Base-by-base conservation (phyloP, 2,888 invertebrate genomes). In the Syrphus vitripennis region DNA sequence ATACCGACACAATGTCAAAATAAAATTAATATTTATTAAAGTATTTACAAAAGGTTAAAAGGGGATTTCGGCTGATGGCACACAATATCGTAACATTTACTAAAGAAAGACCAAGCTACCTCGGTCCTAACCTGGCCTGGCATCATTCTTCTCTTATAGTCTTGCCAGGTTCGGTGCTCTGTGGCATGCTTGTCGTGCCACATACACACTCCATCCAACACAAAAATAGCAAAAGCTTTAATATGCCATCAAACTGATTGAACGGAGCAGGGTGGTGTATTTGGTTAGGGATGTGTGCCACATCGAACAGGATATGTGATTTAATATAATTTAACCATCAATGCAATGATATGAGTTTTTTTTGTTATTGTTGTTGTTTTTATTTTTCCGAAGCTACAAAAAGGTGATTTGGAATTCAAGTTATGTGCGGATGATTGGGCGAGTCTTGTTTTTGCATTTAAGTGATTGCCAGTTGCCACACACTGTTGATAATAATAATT, bases 21-120 rank as follows among this genome's bases (percentile, higher is more conserved):
- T 72, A 82, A 86, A 86, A 86, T 86, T 86, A 86, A 86, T 86
- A 86, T 86, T 86, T 86, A 86, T 86, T 86, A 86, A 86, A 82
- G 86, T 81, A 82, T 86, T 82, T 86, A 78, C 86, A 24, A 70
- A n/a, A 82, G 81, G 86, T 86, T 86, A 81, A 82, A 78, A 74
- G 86, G 70, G 82, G 82, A 77, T 86, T 82, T 74, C 63, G 63
- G 59, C 57, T 57, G 63, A 81, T 86, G 74, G 77, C 77, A 81
- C 72, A 86, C 81, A 65, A 77, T 86, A 78, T 86, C 81, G 81
- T 82, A 74, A 77, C 69, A 74, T 69, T 75, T 42, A 45, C 63
- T 19, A 48, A 40, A 31, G 26, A 29, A 53, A 55, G 26, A 31
- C n/a, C n/a, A n/a, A 55, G 31, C 48, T 42, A 31, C 21, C 14